Evolutionary conservation across 2,888 invertebrate species (phyloP).

Genomic region (Lycaena phlaeas): DNA sequence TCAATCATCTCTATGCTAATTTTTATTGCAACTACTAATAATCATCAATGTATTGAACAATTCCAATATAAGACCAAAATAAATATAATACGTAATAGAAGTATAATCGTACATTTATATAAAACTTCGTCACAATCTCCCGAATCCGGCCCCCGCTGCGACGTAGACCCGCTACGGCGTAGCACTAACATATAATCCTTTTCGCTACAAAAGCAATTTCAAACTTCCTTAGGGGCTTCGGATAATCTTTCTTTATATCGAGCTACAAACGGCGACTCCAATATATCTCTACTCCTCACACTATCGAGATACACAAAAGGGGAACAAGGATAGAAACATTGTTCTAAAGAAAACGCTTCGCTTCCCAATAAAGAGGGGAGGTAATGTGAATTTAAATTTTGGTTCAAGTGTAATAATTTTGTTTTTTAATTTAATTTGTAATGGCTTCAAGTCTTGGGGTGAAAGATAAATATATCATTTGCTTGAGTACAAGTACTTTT

Average conservation of each 20-base stretch:
- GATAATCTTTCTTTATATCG: constrained; percentile 75
- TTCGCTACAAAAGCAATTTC: constrained; percentile 75
- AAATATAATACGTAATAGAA: constrained; percentile 5
- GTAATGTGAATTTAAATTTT: constrained; percentile 72
- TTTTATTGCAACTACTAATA: too few species aligned
- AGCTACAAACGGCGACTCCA: constrained; percentile 52
- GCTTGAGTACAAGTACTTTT: constrained; percentile 15
- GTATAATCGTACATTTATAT: constrained; percentile 11
- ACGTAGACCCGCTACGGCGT: constrained; percentile 62
- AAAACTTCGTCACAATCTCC: constrained; percentile 37
- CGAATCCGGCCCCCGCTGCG: constrained; percentile 40
- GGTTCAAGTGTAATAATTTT: constrained; percentile 69
- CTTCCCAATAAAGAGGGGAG: constrained; percentile 69
- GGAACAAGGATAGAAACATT: constrained; percentile 32
- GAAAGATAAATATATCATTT: constrained; percentile 35
- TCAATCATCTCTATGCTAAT: too few species aligned
- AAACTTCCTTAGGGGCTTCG: constrained; percentile 74
- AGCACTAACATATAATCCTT: constrained; percentile 74
- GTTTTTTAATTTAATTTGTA: constrained; percentile 72
- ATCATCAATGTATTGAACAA: too few species aligned
- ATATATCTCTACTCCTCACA: constrained; percentile 33
- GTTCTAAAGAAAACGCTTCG: constrained; percentile 53
- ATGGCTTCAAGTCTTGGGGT: constrained; percentile 50
- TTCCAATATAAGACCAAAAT: not conserved
- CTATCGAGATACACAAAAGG: constrained; percentile 19